These are phyloP conservation scores for Tursiops truncatus DNA, from an alignment of 2,113 vertebrate genomes.

Conservation along the genomic window DNA sequence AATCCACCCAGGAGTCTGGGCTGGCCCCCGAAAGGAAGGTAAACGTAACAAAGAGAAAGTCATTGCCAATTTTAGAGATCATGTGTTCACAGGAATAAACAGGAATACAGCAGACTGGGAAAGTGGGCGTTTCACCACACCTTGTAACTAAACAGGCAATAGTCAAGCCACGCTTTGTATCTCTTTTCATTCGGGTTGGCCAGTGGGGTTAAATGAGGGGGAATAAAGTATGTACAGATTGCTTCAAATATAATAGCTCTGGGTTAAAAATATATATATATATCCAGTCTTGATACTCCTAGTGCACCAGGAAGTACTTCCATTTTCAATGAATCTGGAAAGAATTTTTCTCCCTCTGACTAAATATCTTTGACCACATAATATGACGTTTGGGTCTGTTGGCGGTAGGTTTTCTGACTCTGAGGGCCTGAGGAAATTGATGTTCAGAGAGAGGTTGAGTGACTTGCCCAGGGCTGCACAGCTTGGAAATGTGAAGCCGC, in stretches of 20 bases:
- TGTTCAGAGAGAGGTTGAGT: neutral
- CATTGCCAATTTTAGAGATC: constrained; percentile 63
- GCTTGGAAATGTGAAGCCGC: neutral
- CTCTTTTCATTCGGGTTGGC: neutral
- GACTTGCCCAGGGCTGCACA: neutral
- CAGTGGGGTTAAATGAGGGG: neutral
- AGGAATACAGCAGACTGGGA: constrained; percentile 43
- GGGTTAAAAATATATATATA: neutral
- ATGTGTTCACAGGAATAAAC: constrained; percentile 37
- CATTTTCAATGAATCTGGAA: neutral
- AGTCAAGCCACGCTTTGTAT: neutral
- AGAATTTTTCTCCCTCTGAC: neutral
- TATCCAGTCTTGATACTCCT: neutral
- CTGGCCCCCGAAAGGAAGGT: constrained; percentile 65
- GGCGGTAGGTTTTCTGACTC: neutral
- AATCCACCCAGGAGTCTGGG: constrained; percentile 56
- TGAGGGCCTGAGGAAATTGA: neutral
- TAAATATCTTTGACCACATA: neutral
- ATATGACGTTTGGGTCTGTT: neutral
- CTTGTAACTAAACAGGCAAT: neutral
- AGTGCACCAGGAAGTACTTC: neutral
- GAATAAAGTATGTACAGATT: neutral
- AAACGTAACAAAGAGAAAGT: constrained; percentile 69
- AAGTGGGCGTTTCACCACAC: neutral
- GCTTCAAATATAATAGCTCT: neutral